Conservation (phyloP, 2,888 invertebrate species). For the Nephrotoma appendiculata region DNA sequence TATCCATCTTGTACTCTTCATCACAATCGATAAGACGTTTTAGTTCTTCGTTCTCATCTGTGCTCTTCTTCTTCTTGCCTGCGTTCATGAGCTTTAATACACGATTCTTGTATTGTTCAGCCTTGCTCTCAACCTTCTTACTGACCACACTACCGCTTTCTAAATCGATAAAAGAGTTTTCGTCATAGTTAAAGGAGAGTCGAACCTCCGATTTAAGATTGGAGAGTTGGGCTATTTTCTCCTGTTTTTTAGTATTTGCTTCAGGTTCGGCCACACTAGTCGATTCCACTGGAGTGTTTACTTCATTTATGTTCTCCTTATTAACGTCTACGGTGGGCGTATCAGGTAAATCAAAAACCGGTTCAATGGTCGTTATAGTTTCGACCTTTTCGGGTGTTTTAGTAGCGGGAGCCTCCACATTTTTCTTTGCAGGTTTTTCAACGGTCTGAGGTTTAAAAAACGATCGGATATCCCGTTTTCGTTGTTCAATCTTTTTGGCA, state of each 20-base stretch:
- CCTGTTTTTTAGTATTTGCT: not conserved
- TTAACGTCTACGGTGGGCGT: slow-evolving; percentile 7
- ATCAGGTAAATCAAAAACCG: slow-evolving; percentile 6
- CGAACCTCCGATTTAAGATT: not conserved
- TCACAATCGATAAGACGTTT: not conserved
- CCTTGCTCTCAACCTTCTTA: slow-evolving; percentile 36
- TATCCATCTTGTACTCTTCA: not conserved
- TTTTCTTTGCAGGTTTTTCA: not conserved
- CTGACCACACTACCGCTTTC: slow-evolving; percentile 33
- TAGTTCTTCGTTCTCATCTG: not conserved
- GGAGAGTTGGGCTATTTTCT: not conserved
- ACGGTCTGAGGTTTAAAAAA: not conserved
- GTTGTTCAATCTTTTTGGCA: slow-evolving; percentile 32
- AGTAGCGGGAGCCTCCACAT: not conserved
- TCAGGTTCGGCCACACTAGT: not conserved
- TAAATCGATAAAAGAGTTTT: slow-evolving; percentile 45
- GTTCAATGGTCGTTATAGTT: slow-evolving; percentile 34
- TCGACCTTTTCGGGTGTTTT: slow-evolving; percentile 35
- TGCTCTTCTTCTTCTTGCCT: slow-evolving; percentile 25
- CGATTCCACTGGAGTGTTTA: not conserved
- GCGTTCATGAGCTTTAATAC: slow-evolving; percentile 52
- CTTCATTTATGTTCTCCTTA: not conserved
- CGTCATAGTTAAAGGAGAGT: slow-evolving; percentile 39
- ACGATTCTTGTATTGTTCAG: slow-evolving; percentile 53
- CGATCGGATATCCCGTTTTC: not conserved